Evolutionary conservation across 2,797 vertebrate species (phyloP).

Genomic region (Sebastiscus albofasciatus): DNA sequence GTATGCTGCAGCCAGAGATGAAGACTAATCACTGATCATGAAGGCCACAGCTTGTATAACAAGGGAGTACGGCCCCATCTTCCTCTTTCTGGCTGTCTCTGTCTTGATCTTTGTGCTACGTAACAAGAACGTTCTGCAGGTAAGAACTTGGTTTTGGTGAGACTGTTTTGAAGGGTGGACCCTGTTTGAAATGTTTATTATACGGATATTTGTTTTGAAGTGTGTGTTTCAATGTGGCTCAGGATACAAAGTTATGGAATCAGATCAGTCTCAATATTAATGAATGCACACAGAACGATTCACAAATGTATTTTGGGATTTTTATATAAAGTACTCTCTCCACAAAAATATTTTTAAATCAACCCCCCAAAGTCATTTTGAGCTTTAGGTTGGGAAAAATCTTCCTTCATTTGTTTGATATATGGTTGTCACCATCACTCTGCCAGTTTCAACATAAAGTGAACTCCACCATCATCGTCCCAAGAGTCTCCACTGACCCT

Average conservation of each 20-base stretch:
- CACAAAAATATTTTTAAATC: no score
- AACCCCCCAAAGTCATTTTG: no score
- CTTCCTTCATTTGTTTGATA: no score
- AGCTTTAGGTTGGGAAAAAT: no score
- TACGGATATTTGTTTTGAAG: not conserved
- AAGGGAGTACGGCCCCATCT: rapidly evolving
- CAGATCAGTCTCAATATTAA: no score
- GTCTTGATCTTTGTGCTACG: not conserved
- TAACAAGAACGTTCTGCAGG: not conserved
- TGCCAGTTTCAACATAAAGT: not conserved
- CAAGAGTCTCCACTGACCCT: not conserved
- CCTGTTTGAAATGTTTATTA: not conserved
- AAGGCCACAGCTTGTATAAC: not conserved
- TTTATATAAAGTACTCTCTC: no score
- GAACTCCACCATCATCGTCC: not conserved
- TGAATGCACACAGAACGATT: no score
- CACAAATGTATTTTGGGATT: no score
- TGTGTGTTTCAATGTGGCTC: not conserved
- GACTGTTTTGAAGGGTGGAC: no score
- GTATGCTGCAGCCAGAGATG: not conserved
- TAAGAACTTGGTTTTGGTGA: not conserved
- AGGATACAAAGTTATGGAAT: no score
- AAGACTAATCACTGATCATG: not conserved
- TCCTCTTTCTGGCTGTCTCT: not conserved
- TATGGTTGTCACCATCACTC: not conserved